Conservation (phyloP, 2,113 vertebrate genomes). For the Chloropsis hardwickii region DNA sequence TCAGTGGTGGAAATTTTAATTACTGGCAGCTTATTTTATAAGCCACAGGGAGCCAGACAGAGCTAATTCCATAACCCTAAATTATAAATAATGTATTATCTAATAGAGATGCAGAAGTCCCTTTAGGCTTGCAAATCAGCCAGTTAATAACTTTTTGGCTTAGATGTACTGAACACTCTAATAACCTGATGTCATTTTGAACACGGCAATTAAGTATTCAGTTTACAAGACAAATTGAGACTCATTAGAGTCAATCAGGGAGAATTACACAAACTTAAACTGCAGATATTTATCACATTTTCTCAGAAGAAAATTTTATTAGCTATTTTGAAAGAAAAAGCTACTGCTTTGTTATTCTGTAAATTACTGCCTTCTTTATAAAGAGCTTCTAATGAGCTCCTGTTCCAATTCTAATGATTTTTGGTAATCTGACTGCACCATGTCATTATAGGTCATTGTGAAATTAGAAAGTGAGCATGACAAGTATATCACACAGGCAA, state of each 20-base stretch:
- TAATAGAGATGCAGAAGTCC: background rate
- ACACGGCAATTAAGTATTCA: constrained; percentile 2
- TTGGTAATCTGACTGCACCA: background rate
- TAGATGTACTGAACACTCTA: background rate
- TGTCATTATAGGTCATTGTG: background rate
- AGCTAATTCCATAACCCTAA: background rate
- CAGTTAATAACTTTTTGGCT: background rate
- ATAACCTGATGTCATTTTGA: constrained; percentile 20
- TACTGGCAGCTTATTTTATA: background rate
- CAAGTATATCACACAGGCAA: background rate
- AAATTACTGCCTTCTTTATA: background rate
- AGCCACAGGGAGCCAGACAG: background rate
- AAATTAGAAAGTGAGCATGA: background rate
- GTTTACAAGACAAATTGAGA: constrained; percentile 38
- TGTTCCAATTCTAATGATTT: background rate
- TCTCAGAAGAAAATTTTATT: constrained; percentile 1
- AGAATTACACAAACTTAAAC: constrained; percentile 9
- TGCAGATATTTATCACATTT: constrained; percentile 18
- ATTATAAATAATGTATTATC: constrained; percentile 4
- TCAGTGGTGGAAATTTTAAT: background rate
- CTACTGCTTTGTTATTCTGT: background rate
- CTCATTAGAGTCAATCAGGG: constrained; percentile 36
- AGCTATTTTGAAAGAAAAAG: background rate
- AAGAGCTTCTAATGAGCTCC: background rate
- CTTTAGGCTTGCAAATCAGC: constrained; percentile 8